Evolutionary conservation across 2,888 invertebrate genomes (phyloP).

Genomic region (Drosophila paracracens): DNA sequence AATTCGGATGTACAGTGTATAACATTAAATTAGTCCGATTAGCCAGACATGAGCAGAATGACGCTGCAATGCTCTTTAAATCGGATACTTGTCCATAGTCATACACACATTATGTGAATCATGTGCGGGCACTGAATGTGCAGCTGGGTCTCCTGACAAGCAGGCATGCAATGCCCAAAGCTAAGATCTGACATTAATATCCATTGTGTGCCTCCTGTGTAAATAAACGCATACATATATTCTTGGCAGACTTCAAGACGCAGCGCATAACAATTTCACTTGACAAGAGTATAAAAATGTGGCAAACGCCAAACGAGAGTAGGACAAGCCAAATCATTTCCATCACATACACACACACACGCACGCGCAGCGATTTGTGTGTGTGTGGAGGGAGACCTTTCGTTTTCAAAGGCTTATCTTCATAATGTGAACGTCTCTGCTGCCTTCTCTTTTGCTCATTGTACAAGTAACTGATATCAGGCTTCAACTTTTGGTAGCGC

Average conservation of each 20-base stretch:
- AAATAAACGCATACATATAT: constrained; percentile 14
- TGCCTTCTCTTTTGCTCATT: constrained; percentile 56
- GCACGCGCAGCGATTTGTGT: neutral
- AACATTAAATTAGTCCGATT: constrained; percentile 6
- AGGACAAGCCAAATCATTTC: constrained; percentile 71
- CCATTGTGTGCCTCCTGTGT: constrained; percentile 28
- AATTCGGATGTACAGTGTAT: constrained; percentile 20
- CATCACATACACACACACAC: constrained; percentile 28
- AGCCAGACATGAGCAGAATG: constrained; percentile 8
- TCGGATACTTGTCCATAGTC: constrained; percentile 6
- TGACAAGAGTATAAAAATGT: constrained; percentile 64
- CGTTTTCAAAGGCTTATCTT: constrained; percentile 77
- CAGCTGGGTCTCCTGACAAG: constrained; percentile 14
- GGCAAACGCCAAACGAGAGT: constrained; percentile 61
- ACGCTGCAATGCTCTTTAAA: constrained; percentile 26
- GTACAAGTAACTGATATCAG: constrained; percentile 71
- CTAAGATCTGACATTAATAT: constrained; percentile 40
- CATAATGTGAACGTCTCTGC: constrained; percentile 70
- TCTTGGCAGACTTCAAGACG: constrained; percentile 40
- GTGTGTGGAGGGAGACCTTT: constrained; percentile 46
- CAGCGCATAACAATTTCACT: constrained; percentile 52
- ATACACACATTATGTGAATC: too few species aligned
- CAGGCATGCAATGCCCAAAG: constrained; percentile 30
- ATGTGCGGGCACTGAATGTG: constrained; percentile 21
- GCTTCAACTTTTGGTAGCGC: constrained; percentile 66